phyloP scores from a whole-genome alignment of 2,797 vertebrate genomes.

The Danio choprae region DNA sequence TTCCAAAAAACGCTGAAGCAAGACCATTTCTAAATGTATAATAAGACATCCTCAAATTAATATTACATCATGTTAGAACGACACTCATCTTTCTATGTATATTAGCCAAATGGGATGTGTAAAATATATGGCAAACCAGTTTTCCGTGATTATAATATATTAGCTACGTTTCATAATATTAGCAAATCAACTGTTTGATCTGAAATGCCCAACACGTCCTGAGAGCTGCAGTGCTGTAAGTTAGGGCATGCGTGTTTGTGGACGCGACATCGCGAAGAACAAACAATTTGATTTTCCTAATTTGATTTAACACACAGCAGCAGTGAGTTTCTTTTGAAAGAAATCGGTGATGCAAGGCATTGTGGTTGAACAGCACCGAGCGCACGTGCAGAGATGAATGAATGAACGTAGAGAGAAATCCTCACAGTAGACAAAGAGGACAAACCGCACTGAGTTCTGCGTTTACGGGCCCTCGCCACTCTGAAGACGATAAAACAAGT shows the following conservation, averaged over 20 bases:
- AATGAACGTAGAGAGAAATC: neutral
- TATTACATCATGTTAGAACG: too few species aligned
- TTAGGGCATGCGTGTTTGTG: neutral
- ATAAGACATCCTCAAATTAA: too few species aligned
- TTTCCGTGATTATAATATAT: too few species aligned
- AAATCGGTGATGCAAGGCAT: rapidly evolving
- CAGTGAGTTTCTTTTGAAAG: neutral
- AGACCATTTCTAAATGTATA: too few species aligned
- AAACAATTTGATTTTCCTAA: neutral
- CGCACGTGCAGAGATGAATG: neutral
- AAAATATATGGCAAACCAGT: too few species aligned
- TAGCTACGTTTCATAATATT: too few species aligned
- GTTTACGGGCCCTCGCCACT: neutral
- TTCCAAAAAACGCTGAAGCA: too few species aligned
- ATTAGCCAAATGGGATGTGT: too few species aligned
- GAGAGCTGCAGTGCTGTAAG: neutral
- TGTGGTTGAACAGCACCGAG: neutral
- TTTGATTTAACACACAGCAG: neutral
- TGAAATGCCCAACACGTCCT: neutral
- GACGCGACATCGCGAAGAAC: neutral
- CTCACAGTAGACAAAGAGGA: slow-evolving; percentile 34
- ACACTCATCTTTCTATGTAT: too few species aligned
- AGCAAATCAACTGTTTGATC: neutral
- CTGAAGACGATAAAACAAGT: neutral
- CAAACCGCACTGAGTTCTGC: slow-evolving; percentile 7